These are phyloP conservation scores for Nineta flava DNA, from an alignment of 2,888 invertebrate genomes.

Conservation along the genomic window DNA sequence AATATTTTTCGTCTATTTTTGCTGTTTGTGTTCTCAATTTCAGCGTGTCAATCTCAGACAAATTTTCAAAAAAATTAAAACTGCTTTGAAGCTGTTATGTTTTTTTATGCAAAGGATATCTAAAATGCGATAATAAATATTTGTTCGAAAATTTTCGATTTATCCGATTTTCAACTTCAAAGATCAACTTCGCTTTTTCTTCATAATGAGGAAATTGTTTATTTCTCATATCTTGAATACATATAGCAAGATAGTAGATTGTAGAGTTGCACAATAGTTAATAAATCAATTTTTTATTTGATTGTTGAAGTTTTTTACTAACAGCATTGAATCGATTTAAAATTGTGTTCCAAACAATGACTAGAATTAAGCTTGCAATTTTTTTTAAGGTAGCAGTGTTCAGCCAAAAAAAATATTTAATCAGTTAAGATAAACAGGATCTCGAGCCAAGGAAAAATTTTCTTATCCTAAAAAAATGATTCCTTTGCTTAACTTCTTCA, in stretches of 20 bases:
- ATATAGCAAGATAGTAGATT: slow-evolving; percentile 7
- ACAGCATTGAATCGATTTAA: neutral
- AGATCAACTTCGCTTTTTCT: slow-evolving; percentile 6
- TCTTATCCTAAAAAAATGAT: no score
- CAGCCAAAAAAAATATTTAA: no score
- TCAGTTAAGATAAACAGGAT: no score
- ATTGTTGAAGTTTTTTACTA: neutral
- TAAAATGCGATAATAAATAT: neutral
- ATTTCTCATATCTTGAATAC: slow-evolving; percentile 10
- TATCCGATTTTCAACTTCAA: slow-evolving; percentile 8
- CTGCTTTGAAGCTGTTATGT: neutral
- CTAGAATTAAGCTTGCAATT: no score
- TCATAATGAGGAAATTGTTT: slow-evolving; percentile 7
- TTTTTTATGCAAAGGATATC: neutral
- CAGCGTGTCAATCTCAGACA: neutral
- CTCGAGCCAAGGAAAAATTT: no score
- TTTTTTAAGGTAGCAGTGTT: no score
- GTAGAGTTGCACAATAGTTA: neutral
- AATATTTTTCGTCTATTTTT: no score
- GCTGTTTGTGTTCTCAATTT: no score
- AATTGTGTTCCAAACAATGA: slow-evolving; percentile 7
- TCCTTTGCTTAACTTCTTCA: no score
- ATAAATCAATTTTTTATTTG: no score
- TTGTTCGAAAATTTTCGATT: neutral
- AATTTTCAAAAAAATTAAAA: neutral